A percentile compares a stretch with the other conserved stretches of the same genome.
Conservation (phyloP, 1,140 invertebrate genomes). For the Potamilus streckersoni region DNA sequence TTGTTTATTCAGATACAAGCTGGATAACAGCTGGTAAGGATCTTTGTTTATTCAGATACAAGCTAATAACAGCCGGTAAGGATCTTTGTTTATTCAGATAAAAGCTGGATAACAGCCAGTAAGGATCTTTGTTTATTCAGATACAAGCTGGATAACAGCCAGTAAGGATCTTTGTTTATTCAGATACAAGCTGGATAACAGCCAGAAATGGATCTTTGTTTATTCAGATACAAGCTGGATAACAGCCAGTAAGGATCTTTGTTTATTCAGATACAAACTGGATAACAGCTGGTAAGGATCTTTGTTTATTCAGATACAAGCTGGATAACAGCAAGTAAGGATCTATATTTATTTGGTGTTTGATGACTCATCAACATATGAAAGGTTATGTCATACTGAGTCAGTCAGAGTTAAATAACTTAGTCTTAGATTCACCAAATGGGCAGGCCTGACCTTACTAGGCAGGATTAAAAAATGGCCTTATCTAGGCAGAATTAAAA, state of each 20-base stretch:
- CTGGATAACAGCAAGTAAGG: no score
- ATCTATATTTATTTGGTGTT: neutral
- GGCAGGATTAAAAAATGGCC: neutral
- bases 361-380: no score
- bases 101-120: slow-evolving; percentile 61
- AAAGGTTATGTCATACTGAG: no score
- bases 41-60: neutral
- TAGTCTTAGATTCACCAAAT: neutral
- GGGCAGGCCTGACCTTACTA: neutral
- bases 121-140: neutral
- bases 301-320: neutral
- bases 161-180: neutral
- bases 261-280: slow-evolving; percentile 66
- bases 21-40: slow-evolving; percentile 55
- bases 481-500: neutral
- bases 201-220: no score
- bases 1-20: no score
- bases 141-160: no score
- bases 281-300: slow-evolving; percentile 52
- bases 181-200: slow-evolving; percentile 66
- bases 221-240: slow-evolving; percentile 65
- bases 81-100: neutral
- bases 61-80: no score
- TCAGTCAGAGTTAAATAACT: no score
- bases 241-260: no score